These are phyloP conservation scores for Gymnorhina tibicen DNA, from an alignment of 2,113 vertebrate species.

Conservation along the genomic window DNA sequence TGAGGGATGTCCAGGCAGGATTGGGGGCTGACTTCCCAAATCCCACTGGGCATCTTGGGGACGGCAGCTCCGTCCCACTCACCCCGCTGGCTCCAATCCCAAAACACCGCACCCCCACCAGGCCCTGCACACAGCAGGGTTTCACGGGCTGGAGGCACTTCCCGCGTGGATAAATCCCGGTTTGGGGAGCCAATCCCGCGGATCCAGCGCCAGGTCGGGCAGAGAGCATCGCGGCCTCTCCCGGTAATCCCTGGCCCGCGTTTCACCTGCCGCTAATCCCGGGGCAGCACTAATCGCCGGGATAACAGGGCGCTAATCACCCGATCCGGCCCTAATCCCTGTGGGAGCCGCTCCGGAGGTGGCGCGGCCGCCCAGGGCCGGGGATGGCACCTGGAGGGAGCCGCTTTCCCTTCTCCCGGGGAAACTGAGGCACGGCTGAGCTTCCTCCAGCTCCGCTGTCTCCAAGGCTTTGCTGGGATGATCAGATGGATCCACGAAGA, in stretches of 20 bases:
- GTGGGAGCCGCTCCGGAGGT: neutral
- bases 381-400: too few species aligned
- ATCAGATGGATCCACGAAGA: rapidly evolving
- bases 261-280: slow-evolving; percentile 31
- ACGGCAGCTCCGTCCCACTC: rapidly evolving
- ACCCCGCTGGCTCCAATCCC: rapidly evolving
- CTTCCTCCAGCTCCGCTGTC: neutral
- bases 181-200: rapidly evolving
- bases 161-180: rapidly evolving
- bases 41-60: rapidly evolving
- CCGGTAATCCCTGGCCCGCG: neutral
- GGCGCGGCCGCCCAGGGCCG: rapidly evolving
- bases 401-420: rapidly evolving
- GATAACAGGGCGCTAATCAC: neutral
- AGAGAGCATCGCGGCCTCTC: neutral
- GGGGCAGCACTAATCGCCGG: neutral
- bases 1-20: neutral
- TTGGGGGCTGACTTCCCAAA: neutral
- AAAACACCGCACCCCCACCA: rapidly evolving
- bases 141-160: neutral
- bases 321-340: neutral
- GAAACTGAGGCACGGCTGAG: neutral
- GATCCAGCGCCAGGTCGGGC: rapidly evolving
- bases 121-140: rapidly evolving
- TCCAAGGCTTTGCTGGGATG: neutral